Base-by-base conservation (phyloP, 1,140 invertebrate genomes). In the Cyphomyrmex costatus region DNA sequence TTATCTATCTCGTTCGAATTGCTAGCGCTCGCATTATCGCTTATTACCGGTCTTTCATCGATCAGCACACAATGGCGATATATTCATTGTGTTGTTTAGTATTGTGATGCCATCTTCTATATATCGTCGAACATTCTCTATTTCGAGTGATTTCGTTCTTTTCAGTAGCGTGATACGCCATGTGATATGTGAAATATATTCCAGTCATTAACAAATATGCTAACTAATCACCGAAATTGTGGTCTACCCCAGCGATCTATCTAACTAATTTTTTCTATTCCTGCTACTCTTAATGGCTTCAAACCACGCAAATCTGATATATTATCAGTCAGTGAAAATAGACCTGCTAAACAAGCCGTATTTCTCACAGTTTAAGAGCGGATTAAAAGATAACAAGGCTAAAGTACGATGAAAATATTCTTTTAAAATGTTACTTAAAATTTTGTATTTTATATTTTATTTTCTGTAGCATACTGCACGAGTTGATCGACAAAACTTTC, bases 1-100 rank as follows among this genome's bases (percentile, higher is more conserved):
- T 82, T 83, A 73, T n/a, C 46, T 74, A 83, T 83, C 68, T 74
- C 16, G 68, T 27, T 73, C 51, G 68, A 42, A 83, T 74, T 49
- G 53, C 61, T 36, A n/a, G 36, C 14, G 42, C 14, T 83, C 53
- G 36, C 33, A 83, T 83, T 73, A 83, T 83, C 79, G 79, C 68
- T 73, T 61, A 83, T 83, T 83, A 83, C 68, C 42, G 79, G 79
- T 83, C 79, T 83, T 83, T 74, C 68, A 83, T 83, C 79, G 79
- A 30, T 19, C 79, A 27, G 68, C 42, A 24, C 53, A 83, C 36
- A 83, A 83, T 74, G 14, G 68, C 68, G 53, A 83, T 74, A 74
- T 42, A 74, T 83, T 83, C 79, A 83, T 73, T 74, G 79, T 82
- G 24, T 82, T 82, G 68, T 60, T 83, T 83, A 73, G 68, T 53